A percentile compares a stretch with the other conserved stretches of the same genome.
Evolutionary conservation across 2,797 vertebrate species (phyloP).

Genomic region (Hylomyscus alleni): DNA sequence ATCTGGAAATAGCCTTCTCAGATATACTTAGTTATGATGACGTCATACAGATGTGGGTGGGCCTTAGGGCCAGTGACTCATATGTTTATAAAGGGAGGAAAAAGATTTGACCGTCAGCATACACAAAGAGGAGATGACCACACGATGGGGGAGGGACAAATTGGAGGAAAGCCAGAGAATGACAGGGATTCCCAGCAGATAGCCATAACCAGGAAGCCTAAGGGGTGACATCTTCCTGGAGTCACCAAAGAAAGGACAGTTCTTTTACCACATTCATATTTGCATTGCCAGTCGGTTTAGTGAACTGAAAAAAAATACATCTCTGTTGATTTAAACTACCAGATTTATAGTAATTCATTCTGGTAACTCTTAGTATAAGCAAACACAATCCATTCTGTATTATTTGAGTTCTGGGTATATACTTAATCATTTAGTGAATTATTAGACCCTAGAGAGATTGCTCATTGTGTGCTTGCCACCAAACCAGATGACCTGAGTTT

Average conservation of each 20-base stretch:
- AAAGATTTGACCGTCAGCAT: background rate
- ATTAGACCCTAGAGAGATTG: background rate
- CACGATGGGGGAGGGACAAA: background rate
- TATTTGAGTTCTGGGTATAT: background rate
- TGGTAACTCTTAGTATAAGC: background rate
- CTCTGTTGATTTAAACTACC: background rate
- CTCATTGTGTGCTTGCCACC: background rate
- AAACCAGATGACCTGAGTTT: background rate
- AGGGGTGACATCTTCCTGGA: background rate
- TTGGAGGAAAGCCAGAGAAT: background rate
- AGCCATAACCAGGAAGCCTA: background rate
- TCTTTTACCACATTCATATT: background rate
- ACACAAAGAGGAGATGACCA: background rate
- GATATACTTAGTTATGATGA: conserved; percentile 29
- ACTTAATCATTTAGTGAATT: background rate
- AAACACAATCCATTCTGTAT: background rate
- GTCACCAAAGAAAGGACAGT: background rate
- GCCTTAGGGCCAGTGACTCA: background rate
- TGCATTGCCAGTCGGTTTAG: background rate
- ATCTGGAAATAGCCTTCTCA: conserved; percentile 63
- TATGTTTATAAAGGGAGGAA: conserved; percentile 19
- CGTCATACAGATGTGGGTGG: background rate
- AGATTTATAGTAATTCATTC: background rate
- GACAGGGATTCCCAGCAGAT: too few relatives aligned
- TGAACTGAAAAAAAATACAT: background rate